Conservation (phyloP, 2,113 vertebrate genomes). For the Grallaria varia region DNA sequence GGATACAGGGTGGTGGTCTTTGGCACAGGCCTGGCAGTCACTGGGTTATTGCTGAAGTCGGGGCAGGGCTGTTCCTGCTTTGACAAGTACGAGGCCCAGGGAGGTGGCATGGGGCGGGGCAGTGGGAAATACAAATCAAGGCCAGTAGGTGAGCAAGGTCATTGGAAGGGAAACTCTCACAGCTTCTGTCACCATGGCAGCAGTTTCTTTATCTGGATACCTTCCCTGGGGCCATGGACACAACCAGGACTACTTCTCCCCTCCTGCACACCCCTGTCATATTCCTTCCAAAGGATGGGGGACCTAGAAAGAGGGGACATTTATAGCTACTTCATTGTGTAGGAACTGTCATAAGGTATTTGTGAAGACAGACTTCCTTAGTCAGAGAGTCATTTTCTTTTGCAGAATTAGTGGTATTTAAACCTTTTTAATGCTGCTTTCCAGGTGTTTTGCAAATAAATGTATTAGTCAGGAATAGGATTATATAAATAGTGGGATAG, state of each 20-base stretch:
- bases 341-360: not conserved
- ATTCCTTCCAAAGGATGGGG: not conserved
- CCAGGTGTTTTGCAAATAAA: not conserved
- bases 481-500: not conserved
- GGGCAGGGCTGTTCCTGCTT: not conserved
- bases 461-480: not conserved
- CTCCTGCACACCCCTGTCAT: not conserved
- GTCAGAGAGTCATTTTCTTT: not conserved
- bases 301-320: not conserved
- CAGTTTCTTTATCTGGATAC: not conserved
- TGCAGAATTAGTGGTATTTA: not conserved
- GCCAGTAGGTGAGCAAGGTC: not conserved
- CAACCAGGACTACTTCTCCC: not conserved
- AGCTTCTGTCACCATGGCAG: not conserved
- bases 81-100: not conserved
- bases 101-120: not conserved
- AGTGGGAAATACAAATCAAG: not conserved
- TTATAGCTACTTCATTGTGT: not conserved
- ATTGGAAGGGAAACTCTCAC: not conserved
- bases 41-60: not conserved
- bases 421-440: not conserved
- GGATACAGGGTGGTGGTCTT: not conserved
- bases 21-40: not conserved
- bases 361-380: not conserved
- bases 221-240: not conserved